Evolutionary conservation across 2,113 vertebrate species (phyloP).

Genomic region (Alethe castanea): DNA sequence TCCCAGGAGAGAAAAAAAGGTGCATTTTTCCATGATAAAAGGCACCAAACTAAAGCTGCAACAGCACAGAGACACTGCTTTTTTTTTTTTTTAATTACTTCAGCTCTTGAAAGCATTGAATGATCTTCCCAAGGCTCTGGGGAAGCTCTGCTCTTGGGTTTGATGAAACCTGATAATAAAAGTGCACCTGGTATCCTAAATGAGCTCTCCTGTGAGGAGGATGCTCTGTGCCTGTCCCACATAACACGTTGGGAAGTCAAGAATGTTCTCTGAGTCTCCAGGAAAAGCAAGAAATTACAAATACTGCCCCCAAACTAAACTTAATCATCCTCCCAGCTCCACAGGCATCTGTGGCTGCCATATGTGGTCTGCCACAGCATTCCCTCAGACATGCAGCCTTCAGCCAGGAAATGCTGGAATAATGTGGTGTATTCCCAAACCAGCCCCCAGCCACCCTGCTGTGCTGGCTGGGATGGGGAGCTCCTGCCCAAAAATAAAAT

Average conservation of each 20-base stretch:
- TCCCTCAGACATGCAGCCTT: background rate
- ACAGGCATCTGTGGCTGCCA: conserved; percentile 29
- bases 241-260: background rate
- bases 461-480: background rate
- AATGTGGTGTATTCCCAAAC: rapidly evolving
- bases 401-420: background rate
- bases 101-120: background rate
- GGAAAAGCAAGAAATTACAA: background rate
- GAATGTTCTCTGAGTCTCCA: background rate
- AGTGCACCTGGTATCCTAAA: background rate
- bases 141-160: background rate
- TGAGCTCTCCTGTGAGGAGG: background rate
- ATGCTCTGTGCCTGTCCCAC: background rate
- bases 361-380: conserved; percentile 5
- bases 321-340: background rate
- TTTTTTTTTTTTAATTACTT: background rate
- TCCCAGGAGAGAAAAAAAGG: background rate
- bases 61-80: background rate
- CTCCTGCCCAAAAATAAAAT: background rate
- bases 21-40: background rate
- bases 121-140: background rate
- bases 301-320: conserved; percentile 2
- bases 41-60: background rate
- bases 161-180: background rate
- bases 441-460: background rate